A percentile compares a stretch with the other conserved stretches of the same genome.
These are phyloP conservation scores for Lepidochitona cinerea DNA, from an alignment of 2,888 invertebrate species.

Conservation along the genomic window DNA sequence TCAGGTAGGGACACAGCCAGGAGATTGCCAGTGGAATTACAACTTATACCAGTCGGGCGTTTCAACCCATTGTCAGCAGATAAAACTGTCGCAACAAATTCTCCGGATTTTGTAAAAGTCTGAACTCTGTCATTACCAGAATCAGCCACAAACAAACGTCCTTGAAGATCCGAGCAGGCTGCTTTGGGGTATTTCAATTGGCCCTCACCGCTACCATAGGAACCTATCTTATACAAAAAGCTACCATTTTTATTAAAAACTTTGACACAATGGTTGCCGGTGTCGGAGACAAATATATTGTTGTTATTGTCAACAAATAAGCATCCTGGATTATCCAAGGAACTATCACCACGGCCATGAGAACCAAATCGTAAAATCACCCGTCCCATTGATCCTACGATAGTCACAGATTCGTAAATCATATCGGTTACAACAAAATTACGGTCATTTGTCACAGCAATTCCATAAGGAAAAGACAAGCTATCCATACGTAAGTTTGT, in stretches of 20 bases:
- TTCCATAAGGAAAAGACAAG: slow-evolving; percentile 32
- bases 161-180: slow-evolving; percentile 21
- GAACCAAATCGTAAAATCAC: slow-evolving; percentile 27
- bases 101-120: slow-evolving; percentile 30
- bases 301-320: slow-evolving; percentile 22
- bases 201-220: slow-evolving; percentile 25
- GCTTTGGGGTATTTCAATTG: slow-evolving; percentile 36
- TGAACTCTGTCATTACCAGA: slow-evolving; percentile 41
- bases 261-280: slow-evolving; percentile 39
- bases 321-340: slow-evolving; percentile 35
- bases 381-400: slow-evolving; percentile 25
- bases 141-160: slow-evolving; percentile 36
- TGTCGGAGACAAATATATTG: slow-evolving; percentile 38
- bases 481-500: slow-evolving; percentile 7
- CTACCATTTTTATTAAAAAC: slow-evolving; percentile 33
- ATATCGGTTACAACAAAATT: slow-evolving; percentile 37
- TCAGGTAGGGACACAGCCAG: slow-evolving; percentile 38
- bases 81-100: slow-evolving; percentile 22
- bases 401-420: slow-evolving; percentile 35
- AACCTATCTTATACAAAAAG: slow-evolving; percentile 33
- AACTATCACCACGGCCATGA: slow-evolving; percentile 23
- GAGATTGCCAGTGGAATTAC: slow-evolving; percentile 12
- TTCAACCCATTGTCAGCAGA: slow-evolving; percentile 23
- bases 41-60: slow-evolving; percentile 33
- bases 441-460: slow-evolving; percentile 20